Percentiles rank a stretch among this genome's conserved stretches.
Evolutionary conservation across 2,888 invertebrate genomes (phyloP).

Genomic region (Hermaeophaga mercurialis): DNA sequence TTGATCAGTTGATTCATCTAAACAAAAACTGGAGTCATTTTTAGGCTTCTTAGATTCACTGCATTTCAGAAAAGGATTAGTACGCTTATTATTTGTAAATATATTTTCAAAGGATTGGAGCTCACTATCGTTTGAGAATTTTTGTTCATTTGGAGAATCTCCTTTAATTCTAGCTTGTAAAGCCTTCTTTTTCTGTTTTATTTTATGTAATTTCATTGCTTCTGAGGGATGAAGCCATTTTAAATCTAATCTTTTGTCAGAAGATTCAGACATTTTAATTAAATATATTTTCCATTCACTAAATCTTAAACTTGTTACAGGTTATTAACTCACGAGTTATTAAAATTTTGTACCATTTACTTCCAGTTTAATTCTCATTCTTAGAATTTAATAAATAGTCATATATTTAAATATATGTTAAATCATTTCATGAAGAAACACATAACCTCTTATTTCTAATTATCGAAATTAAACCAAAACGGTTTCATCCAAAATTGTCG

Average conservation of each 20-base stretch:
- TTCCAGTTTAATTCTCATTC: too few species aligned
- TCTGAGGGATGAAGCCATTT: constrained; percentile 69
- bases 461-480: too few species aligned
- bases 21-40: constrained; percentile 26
- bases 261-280: constrained; percentile 38
- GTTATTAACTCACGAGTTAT: too few species aligned
- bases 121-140: constrained; percentile 37
- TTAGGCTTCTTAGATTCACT: constrained; percentile 41
- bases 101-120: constrained; percentile 59
- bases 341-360: too few species aligned
- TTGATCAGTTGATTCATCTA: constrained; percentile 62
- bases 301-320: too few species aligned
- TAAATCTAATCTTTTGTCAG: constrained; percentile 45
- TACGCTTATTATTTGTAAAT: constrained; percentile 68
- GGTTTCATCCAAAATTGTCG: too few species aligned
- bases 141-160: constrained; percentile 48
- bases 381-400: too few species aligned
- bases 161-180: constrained; percentile 71
- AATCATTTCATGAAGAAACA: too few species aligned
- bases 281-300: too few species aligned
- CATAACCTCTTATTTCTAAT: too few species aligned
- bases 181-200: constrained; percentile 78
- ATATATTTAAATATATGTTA: too few species aligned
- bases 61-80: constrained; percentile 73
- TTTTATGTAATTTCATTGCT: constrained; percentile 75